phyloP scores from a whole-genome alignment of 2,797 vertebrate genomes.

The Danio albolineatus region DNA sequence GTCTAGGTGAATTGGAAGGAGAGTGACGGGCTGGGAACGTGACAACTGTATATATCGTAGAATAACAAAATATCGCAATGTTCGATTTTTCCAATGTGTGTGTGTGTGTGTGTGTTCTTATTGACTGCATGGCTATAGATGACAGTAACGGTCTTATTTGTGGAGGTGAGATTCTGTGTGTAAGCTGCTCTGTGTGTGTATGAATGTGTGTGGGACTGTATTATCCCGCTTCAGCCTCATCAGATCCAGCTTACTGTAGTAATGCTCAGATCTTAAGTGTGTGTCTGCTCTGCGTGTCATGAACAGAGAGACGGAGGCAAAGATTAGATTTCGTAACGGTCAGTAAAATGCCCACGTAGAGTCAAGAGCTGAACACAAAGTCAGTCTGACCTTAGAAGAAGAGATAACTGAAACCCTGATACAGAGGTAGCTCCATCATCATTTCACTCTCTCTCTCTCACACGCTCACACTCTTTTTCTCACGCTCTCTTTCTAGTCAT shows the following conservation, averaged over 20 bases:
- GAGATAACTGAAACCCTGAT: slow-evolving; percentile 16
- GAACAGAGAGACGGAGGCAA: slow-evolving; percentile 1
- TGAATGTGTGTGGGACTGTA: background rate
- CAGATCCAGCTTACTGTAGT: slow-evolving; percentile 43
- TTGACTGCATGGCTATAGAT: slow-evolving; percentile 16
- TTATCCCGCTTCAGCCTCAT: slow-evolving; percentile 38
- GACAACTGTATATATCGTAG: too few species aligned
- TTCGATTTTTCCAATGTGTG: too few species aligned
- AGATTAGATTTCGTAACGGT: slow-evolving; percentile 7
- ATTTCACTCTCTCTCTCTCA: background rate
- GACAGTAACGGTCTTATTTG: slow-evolving; percentile 46
- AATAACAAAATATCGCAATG: too few species aligned
- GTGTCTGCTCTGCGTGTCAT: background rate
- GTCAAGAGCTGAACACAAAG: slow-evolving; percentile 22
- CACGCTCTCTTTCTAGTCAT: background rate
- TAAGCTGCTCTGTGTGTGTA: slow-evolving; percentile 41
- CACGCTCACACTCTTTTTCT: background rate
- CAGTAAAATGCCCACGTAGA: slow-evolving; percentile 25
- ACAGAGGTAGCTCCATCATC: slow-evolving; percentile 9
- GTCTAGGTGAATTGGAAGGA: too few species aligned
- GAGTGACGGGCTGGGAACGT: too few species aligned
- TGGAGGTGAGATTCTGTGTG: slow-evolving; percentile 28
- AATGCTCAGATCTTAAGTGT: slow-evolving; percentile 27
- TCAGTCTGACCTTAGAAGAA: slow-evolving; percentile 22
- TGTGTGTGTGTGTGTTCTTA: background rate